Evolutionary conservation across 92 coral and sea anemone species (phyloP).

Genomic region (Plumapathes pennacea): DNA sequence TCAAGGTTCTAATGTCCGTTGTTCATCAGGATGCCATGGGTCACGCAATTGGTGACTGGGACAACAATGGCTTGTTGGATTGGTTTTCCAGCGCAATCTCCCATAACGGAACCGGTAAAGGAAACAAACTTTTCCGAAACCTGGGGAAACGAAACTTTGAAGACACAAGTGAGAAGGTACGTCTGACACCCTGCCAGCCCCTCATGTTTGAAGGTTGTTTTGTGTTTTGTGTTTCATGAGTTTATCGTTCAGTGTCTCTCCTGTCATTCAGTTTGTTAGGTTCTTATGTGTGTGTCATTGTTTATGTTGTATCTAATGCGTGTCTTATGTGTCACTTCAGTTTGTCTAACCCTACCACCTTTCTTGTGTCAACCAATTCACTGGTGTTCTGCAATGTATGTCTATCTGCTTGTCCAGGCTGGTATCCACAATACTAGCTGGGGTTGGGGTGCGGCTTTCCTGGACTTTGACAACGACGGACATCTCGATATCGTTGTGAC

Average conservation of each 20-base stretch:
- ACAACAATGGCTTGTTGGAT: constrained; percentile 82
- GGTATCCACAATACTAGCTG: constrained; percentile 85
- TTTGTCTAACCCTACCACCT: no score
- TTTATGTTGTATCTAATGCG: no score
- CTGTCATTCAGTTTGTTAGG: no score
- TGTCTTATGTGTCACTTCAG: no score
- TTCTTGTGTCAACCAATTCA: no score
- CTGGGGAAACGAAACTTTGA: constrained; percentile 70
- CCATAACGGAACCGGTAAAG: constrained; percentile 72
- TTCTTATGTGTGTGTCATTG: no score
- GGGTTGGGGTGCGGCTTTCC: constrained; percentile 97
- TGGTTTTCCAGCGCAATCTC: constrained; percentile 94
- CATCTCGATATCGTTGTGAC: constrained; percentile 80
- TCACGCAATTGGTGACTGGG: constrained; percentile 97
- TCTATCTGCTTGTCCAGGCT: constrained; percentile 73
- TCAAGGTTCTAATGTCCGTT: no score
- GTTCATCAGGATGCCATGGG: constrained; percentile 99
- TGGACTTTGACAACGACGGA: constrained; percentile 89
- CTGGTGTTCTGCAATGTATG: no score
- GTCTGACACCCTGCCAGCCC: no score
- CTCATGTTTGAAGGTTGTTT: no score
- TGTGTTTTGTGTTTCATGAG: no score
- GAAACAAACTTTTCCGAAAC: constrained; percentile 80
- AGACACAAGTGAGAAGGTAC: constrained; percentile 73
- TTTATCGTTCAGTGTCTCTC: no score